Conservation (phyloP, 2,797 vertebrate species). For the Mus spretus region DNA sequence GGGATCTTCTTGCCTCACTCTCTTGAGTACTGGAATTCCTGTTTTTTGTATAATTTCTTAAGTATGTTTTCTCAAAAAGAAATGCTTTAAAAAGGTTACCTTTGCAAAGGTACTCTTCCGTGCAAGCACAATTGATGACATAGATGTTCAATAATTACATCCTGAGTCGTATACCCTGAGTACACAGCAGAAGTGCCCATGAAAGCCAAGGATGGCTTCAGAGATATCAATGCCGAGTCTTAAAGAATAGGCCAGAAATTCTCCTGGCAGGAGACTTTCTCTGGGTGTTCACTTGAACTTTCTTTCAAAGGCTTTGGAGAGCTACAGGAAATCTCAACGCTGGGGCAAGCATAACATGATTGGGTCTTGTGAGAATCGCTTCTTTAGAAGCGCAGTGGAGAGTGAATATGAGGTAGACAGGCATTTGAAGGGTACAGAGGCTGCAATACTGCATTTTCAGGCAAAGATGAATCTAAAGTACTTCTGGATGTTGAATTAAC, state of each 20-base stretch:
- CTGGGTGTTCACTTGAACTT: constrained; percentile 26
- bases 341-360: background rate
- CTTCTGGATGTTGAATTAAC: constrained; percentile 45
- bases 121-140: constrained; percentile 52
- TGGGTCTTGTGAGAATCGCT: background rate
- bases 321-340: constrained; percentile 40
- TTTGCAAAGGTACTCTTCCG: constrained; percentile 37
- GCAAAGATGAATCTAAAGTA: constrained; percentile 49
- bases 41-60: constrained; percentile 53
- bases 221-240: background rate
- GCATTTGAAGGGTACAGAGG: background rate
- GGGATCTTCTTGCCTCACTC: background rate
- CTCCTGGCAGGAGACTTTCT: constrained; percentile 14
- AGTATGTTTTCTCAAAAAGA: constrained; percentile 44
- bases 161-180: background rate
- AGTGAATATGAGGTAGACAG: constrained; percentile 16
- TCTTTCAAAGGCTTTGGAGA: constrained; percentile 36
- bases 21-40: background rate
- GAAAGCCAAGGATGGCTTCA: background rate
- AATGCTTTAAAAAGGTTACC: constrained; percentile 33
- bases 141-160: constrained; percentile 44
- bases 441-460: background rate
- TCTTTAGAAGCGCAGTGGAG: constrained; percentile 35
- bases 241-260: background rate
- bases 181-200: background rate